Base-by-base conservation (phyloP, 2,888 invertebrate species). In the Apodemia hepburni region DNA sequence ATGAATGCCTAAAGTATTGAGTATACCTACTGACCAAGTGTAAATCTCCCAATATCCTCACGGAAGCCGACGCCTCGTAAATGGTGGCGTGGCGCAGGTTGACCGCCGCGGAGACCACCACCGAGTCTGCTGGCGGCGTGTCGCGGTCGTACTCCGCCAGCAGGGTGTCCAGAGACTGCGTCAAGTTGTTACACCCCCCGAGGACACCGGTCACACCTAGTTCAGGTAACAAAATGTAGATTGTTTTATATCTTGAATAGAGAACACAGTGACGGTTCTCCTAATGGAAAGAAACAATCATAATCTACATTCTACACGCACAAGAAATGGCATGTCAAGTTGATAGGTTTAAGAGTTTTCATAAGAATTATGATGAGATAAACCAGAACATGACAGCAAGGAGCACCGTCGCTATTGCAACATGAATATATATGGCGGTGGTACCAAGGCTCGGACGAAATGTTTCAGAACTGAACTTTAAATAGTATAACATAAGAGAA, bases 61-160 rank as follows among this genome's bases (percentile, higher is more conserved):
- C 87, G 61, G 93, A 87, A 9, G 94, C 93, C 72, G 92, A 90
- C 18, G 85, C 75, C 75, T 96, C 96, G 75, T 94, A 92, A 76
- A 96, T 78, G 70, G 94, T 93, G 42, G 96, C 88, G 75, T 96
- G 95, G 61, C 91, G 84, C 63, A 95, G 82, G 65, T 92, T 91
- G 38, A 96, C 76, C 35, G 91, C 90, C 58, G 95, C 81, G 33
- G 71, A 71, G 17, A 95, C 93, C 11, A 70, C 72, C 1, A 93
- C 92, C 6, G 81, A 77, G 4, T 65, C 62, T 12, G 68, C 71
- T 4, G 85, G 80, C 35, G 71, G 68, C 54, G 79, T 65, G 65
- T 80, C 84, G 66, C 87, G 85, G 67, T 88, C 89, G 71, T 91
- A 91, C 73, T 82, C 82, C 61, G 88, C 86, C 71, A 92, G 80